Evolutionary conservation across 2,113 vertebrate species (phyloP), one percentile per base, ranked within the genome.

Genomic region (Tauraco erythrolophus): DNA sequence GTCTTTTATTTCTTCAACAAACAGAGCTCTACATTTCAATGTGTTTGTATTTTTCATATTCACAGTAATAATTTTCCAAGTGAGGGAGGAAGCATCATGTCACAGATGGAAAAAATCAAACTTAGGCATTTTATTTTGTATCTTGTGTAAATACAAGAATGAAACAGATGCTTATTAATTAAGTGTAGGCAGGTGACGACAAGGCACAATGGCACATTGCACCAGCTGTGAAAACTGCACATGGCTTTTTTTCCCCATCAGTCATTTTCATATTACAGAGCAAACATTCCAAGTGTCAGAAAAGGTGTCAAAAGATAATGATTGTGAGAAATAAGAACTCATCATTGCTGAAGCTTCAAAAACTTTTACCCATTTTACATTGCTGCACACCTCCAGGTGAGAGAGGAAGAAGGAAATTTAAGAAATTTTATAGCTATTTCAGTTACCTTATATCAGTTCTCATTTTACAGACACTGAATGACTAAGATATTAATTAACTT

Each of bases 91-190:
- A 84, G 10, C 21, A 82, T 64, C 46, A 79, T 41, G 39, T 48
- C 56, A 91, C 64, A 82, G 79, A 58, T 28, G 2, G 6, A 83
- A 95, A 95, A 89, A 92, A 86, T 50, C 17, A 93, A 85, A 70
- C 31, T 75, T 69, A 86, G 8, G 41, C 28, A 92, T 90, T 96
- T 81, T 96, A 97, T 65, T 60, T 93, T 88, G 53, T 68, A 75
- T 84, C 76, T 83, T 89, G 46, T 96, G 54, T 96, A 98, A 97
- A 95, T 61, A 96, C 58, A 96, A 86, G 84, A 97, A 94, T 54
- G 68, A 98, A 97, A 92, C 89, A 98, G 88, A 97, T 98, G 97
- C 18, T 94, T 98, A 97, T 97, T 98, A 98, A 97, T 96, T 95
- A 95, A 97, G 60, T 89, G 94, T 96, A 95, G 92, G 92, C 85